A percentile compares a stretch with the other conserved stretches of the same genome.
phyloP scores from a whole-genome alignment of 1,140 invertebrate species.

The Araneus ventricosus region DNA sequence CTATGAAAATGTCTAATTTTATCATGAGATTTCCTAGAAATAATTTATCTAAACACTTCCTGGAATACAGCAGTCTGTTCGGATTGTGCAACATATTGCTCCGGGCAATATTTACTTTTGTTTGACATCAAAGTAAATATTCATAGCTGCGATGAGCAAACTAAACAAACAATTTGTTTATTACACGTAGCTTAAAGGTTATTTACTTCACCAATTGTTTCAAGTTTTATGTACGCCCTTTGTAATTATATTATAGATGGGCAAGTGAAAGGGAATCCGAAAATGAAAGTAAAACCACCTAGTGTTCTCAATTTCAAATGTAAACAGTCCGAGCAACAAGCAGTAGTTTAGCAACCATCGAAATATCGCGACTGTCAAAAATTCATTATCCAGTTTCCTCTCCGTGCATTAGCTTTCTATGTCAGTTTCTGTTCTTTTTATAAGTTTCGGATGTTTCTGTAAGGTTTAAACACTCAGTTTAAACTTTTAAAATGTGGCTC shows the following conservation, averaged over 20 bases:
- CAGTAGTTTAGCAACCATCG: not conserved
- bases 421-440: not conserved
- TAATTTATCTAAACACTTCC: not conserved
- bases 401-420: not conserved
- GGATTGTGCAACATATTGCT: conserved; percentile 22
- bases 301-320: not conserved
- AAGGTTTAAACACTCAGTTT: not conserved
- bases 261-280: not conserved
- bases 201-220: not conserved
- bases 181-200: not conserved
- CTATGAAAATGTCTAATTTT: not conserved
- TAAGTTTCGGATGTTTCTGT: not conserved
- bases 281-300: conserved; percentile 17
- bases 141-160: not conserved
- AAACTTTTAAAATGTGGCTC: conserved; percentile 78
- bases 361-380: not conserved
- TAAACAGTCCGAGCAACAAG: conserved; percentile 50
- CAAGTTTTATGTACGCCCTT: not conserved
- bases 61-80: not conserved
- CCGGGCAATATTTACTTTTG: conserved; percentile 40
- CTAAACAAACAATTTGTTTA: not conserved
- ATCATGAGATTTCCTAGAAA: not conserved
- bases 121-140: conserved; percentile 44
- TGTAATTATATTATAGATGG: not conserved
- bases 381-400: too few species aligned